phyloP scores from a whole-genome alignment of 2,113 vertebrate genomes.

The Lucifuga dentata region DNA sequence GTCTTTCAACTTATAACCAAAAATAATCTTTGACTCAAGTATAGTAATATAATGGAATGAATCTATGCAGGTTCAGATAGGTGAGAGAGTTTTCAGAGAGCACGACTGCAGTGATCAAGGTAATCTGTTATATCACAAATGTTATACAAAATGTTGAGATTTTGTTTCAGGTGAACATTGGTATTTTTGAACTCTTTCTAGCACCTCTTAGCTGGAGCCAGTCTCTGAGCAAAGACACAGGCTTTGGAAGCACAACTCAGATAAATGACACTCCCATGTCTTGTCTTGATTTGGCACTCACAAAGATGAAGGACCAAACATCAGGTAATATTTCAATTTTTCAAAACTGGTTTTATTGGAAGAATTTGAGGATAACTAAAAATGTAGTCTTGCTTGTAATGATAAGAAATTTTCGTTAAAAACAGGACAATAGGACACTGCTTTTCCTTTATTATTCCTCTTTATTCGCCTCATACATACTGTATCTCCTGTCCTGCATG shows the following conservation, averaged over 20 bases:
- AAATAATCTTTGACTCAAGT: neutral
- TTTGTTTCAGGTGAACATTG: constrained; percentile 1
- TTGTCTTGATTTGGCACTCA: constrained; percentile 47
- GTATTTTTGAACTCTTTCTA: constrained; percentile 25
- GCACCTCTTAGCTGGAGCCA: constrained; percentile 56
- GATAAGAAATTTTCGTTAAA: no score
- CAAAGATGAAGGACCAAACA: constrained; percentile 17
- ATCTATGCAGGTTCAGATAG: constrained; percentile 56
- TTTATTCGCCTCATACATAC: no score
- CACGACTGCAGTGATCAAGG: constrained; percentile 36
- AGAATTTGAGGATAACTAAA: no score
- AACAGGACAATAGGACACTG: neutral
- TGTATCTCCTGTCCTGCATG: no score
- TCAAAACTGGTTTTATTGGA: no score
- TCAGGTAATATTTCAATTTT: constrained; percentile 52
- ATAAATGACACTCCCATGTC: constrained; percentile 62
- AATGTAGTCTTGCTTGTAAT: no score
- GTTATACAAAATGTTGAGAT: neutral
- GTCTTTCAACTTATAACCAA: no score
- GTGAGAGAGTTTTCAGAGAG: constrained; percentile 1
- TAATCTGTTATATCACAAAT: constrained; percentile 25
- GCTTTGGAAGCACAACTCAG: constrained; percentile 68
- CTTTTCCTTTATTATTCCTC: neutral
- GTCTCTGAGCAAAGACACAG: constrained; percentile 75
- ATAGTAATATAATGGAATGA: constrained; percentile 6